A percentile compares a stretch with the other conserved stretches of the same genome.
phyloP scores from a whole-genome alignment of 1,140 invertebrate genomes.

The Chironomus striatipennis region DNA sequence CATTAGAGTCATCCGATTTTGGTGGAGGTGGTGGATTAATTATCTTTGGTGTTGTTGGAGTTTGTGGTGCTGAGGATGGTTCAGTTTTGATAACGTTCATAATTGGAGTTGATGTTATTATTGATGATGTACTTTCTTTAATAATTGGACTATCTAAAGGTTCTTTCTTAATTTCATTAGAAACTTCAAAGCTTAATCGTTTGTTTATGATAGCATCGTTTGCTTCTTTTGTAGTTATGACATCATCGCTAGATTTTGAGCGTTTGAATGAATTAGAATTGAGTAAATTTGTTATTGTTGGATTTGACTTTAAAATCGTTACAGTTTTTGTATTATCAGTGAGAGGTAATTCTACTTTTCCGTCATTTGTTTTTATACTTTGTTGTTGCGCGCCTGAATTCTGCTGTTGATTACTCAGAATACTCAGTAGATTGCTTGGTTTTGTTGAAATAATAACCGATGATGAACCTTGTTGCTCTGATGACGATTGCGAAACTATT shows the following conservation, averaged over 20 bases:
- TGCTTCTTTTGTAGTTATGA: slow-evolving; percentile 17
- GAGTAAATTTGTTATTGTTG: slow-evolving; percentile 34
- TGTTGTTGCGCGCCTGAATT: neutral
- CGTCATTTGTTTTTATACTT: neutral
- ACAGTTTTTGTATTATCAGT: slow-evolving; percentile 26
- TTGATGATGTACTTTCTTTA: neutral
- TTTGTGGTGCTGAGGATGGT: neutral
- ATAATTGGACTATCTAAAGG: slow-evolving; percentile 43
- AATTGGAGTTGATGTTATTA: neutral
- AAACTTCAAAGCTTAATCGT: slow-evolving; percentile 42
- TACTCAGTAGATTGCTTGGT: slow-evolving; percentile 24
- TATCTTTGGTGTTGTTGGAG: slow-evolving; percentile 32
- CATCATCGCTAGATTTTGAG: slow-evolving; percentile 45
- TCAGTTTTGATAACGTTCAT: slow-evolving; percentile 23
- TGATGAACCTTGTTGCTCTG: neutral
- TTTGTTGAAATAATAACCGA: slow-evolving; percentile 26
- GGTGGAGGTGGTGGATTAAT: slow-evolving; percentile 29
- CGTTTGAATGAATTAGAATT: slow-evolving; percentile 39
- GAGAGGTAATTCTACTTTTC: neutral
- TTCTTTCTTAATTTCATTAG: slow-evolving; percentile 44
- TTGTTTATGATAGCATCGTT: slow-evolving; percentile 42
- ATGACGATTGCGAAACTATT: neutral
- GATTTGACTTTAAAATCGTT: slow-evolving; percentile 28
- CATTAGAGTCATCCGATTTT: slow-evolving; percentile 72
- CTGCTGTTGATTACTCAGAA: slow-evolving; percentile 15